Evolutionary conservation across 2,888 invertebrate species (phyloP).

Genomic region (Acleris cristana): DNA sequence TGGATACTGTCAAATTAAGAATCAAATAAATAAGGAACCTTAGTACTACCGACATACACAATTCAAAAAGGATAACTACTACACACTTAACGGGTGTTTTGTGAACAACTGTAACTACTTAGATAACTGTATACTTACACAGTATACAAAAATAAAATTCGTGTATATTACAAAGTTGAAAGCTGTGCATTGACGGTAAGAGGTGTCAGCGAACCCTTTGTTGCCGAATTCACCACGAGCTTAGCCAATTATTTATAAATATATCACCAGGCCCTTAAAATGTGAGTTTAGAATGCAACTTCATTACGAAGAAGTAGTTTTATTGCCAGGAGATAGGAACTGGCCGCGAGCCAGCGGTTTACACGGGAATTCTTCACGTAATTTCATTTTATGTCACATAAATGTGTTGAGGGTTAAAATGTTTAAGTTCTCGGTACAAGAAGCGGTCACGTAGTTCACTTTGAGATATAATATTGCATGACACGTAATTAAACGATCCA

Average conservation of each 20-base stretch:
- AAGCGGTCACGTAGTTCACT: conserved; percentile 29
- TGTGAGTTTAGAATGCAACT: conserved; percentile 33
- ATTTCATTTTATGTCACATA: conserved; percentile 59
- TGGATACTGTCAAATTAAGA: no score
- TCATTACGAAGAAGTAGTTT: conserved; percentile 38
- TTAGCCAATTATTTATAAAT: neutral
- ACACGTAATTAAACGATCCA: conserved; percentile 9
- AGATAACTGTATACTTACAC: no score
- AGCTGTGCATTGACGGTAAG: no score
- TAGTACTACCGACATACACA: no score
- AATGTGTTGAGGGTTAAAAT: conserved; percentile 51
- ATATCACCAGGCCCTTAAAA: conserved; percentile 17
- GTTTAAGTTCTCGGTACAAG: conserved; percentile 44
- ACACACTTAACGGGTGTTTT: no score
- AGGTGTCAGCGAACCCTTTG: no score
- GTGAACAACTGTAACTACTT: no score
- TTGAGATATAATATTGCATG: conserved; percentile 17
- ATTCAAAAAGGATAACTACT: no score
- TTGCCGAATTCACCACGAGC: no score
- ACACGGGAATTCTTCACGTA: conserved; percentile 56
- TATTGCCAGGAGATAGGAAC: conserved; percentile 37
- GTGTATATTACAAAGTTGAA: no score
- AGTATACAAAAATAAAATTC: no score
- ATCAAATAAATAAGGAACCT: no score
- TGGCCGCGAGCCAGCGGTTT: conserved; percentile 59